Conservation (phyloP, 2,113 vertebrate species). For the Prolemur simus region DNA sequence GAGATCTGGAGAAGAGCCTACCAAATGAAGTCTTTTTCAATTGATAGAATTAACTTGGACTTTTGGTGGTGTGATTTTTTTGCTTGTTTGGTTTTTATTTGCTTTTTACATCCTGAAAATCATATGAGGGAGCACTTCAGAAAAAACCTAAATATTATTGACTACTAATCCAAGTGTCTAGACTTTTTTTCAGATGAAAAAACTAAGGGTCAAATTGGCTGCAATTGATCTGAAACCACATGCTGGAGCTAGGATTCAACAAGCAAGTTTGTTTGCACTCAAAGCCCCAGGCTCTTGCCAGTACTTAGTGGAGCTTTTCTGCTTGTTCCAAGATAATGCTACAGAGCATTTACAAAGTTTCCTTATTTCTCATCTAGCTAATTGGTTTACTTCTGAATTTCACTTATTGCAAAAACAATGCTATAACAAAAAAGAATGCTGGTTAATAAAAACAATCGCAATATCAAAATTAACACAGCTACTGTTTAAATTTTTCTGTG, state of each 20-base stretch:
- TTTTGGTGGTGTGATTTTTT: neutral
- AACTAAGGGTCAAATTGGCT: neutral
- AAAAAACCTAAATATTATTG: slow-evolving; percentile 1
- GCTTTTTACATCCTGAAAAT: neutral
- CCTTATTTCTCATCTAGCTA: neutral
- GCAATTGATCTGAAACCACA: neutral
- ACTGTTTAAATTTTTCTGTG: neutral
- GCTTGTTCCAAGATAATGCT: neutral
- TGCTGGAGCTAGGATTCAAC: neutral
- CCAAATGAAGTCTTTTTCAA: neutral
- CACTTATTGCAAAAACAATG: neutral
- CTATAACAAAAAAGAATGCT: neutral
- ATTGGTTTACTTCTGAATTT: neutral
- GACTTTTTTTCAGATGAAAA: neutral
- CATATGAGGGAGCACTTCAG: neutral
- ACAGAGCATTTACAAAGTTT: neutral
- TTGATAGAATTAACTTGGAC: neutral
- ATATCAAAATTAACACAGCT: neutral
- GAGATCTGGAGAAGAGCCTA: neutral
- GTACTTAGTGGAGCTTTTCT: neutral
- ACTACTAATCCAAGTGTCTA: slow-evolving; percentile 24
- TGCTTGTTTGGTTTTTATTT: neutral
- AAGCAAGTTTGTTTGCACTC: neutral
- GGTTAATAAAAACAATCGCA: neutral
- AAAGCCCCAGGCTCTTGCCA: neutral